A percentile compares a stretch with the other conserved stretches of the same genome.
Evolutionary conservation across 2,113 vertebrate genomes (phyloP).

Genomic region (Brienomyrus brachyistius): DNA sequence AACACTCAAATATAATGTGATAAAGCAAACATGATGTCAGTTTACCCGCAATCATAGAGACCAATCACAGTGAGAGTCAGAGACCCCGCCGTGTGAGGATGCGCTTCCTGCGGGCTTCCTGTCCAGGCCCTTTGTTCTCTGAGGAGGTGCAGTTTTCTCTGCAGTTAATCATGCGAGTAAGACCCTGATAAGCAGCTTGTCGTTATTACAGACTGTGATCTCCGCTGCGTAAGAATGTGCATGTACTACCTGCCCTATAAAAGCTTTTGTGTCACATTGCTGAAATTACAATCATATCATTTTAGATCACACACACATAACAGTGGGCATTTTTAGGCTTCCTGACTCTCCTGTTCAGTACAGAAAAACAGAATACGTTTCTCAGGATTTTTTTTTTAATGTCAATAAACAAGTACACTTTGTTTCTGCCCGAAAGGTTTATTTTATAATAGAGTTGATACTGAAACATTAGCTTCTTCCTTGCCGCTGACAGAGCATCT

Average conservation of each 20-base stretch:
- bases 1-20: constrained; percentile 6
- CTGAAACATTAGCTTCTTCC: neutral
- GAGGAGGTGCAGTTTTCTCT: neutral
- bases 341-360: neutral
- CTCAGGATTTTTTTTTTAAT: neutral
- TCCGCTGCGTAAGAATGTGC: neutral
- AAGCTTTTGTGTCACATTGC: neutral
- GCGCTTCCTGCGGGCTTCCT: constrained; percentile 50
- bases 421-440: neutral
- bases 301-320: neutral
- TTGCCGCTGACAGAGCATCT: neutral
- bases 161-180: neutral
- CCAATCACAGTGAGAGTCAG: constrained; percentile 26
- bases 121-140: constrained; percentile 4
- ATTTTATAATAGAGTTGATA: neutral
- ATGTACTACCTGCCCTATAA: neutral
- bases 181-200: neutral
- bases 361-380: neutral
- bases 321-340: neutral
- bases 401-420: neutral
- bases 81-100: constrained; percentile 56
- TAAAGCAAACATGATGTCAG: neutral
- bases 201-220: neutral
- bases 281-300: neutral
- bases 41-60: constrained; percentile 56